Evolutionary conservation across 2,888 invertebrate species (phyloP).

Genomic region (Dasysyrphus tricinctus): DNA sequence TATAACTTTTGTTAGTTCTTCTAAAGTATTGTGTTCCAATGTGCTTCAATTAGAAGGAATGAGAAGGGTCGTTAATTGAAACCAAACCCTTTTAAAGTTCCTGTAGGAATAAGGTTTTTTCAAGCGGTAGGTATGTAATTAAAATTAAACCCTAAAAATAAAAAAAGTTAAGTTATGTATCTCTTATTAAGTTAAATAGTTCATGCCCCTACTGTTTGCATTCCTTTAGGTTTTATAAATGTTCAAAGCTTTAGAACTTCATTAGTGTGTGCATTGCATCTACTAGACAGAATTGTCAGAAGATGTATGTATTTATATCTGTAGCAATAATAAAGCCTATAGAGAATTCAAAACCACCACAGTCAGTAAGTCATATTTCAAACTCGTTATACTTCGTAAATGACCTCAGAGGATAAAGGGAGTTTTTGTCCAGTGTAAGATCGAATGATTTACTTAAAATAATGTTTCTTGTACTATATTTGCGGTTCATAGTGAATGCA

Average conservation of each 20-base stretch:
- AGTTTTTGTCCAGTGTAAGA: slow-evolving; percentile 30
- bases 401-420: slow-evolving; percentile 13
- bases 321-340: neutral
- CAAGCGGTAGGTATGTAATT: no score
- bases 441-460: slow-evolving; percentile 50
- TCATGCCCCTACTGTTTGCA: slow-evolving; percentile 1
- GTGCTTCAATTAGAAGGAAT: no score
- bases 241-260: no score
- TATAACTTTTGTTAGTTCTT: no score
- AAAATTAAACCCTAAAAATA: no score
- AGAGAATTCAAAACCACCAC: slow-evolving; percentile 48
- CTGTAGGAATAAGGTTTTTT: no score
- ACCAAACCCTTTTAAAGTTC: no score
- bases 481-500: slow-evolving; percentile 38
- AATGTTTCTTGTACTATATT: slow-evolving; percentile 39
- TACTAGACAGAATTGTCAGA: neutral
- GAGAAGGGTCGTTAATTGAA: no score
- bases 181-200: neutral
- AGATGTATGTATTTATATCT: slow-evolving; percentile 8
- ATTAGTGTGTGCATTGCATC: neutral
- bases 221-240: no score
- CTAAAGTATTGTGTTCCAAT: no score
- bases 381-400: slow-evolving; percentile 45
- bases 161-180: neutral
- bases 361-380: slow-evolving; percentile 58